Evolutionary conservation across 2,888 invertebrate genomes (phyloP).

Genomic region (Orchesella flavescens): DNA sequence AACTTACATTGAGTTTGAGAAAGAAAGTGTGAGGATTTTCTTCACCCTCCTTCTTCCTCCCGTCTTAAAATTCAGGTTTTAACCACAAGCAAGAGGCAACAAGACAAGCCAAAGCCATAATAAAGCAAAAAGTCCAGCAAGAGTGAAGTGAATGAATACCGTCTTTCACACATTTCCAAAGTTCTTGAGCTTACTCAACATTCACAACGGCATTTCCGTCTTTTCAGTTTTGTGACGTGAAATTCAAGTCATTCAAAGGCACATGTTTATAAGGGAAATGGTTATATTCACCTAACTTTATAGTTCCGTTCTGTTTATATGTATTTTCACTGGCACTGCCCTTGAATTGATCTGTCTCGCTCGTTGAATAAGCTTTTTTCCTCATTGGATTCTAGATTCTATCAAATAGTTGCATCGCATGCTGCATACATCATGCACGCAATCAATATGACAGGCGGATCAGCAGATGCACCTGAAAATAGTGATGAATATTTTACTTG

Average conservation of each 20-base stretch:
- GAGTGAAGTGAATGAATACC: too few relatives aligned
- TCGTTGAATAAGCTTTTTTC: neutral
- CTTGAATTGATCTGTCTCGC: constrained; percentile 30
- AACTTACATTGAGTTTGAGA: neutral
- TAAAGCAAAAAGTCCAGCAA: too few relatives aligned
- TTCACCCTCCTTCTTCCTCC: constrained; percentile 13
- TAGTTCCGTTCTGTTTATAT: too few relatives aligned
- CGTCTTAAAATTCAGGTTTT: constrained; percentile 27
- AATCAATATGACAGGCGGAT: neutral
- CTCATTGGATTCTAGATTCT: neutral
- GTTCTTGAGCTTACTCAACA: too few relatives aligned
- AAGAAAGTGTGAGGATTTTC: constrained; percentile 16
- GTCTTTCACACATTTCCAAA: too few relatives aligned
- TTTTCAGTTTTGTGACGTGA: constrained; percentile 25
- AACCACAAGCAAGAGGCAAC: constrained; percentile 21
- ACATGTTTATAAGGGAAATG: too few relatives aligned
- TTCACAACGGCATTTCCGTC: neutral
- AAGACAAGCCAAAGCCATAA: too few relatives aligned
- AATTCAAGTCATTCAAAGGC: neutral
- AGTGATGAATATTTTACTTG: neutral
- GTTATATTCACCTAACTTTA: too few relatives aligned
- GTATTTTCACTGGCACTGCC: neutral
- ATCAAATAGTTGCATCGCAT: neutral
- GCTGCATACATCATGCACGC: too few relatives aligned
- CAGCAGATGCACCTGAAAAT: neutral